phyloP scores from a whole-genome alignment of 2,113 vertebrate species.

The Trematomus loennbergii region DNA sequence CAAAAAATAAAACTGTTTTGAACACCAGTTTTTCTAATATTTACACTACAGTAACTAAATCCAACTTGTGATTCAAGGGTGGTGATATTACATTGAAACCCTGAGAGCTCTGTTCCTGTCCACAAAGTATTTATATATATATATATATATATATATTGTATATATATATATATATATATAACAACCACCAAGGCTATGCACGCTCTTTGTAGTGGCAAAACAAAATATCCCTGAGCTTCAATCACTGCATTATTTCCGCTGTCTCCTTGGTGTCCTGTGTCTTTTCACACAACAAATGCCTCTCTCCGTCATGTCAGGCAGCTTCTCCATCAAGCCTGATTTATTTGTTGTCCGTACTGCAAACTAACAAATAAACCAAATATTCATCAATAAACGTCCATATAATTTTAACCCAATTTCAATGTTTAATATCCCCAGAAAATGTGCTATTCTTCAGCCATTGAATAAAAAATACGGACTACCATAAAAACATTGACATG shows the following conservation, averaged over 20 bases:
- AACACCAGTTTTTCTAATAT: conserved; percentile 37
- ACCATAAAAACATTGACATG: conserved; percentile 43
- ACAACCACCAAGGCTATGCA: conserved; percentile 35
- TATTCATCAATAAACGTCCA: not conserved
- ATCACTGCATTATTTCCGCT: conserved; percentile 40
- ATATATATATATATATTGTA: conserved; percentile 50
- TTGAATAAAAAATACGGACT: conserved; percentile 31
- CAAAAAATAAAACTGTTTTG: conserved; percentile 20
- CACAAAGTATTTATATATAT: conserved; percentile 46
- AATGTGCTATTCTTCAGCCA: conserved; percentile 6
- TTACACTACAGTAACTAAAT: conserved; percentile 61
- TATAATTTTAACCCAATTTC: conserved; percentile 23
- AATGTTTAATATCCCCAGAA: conserved; percentile 23
- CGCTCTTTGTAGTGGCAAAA: conserved; percentile 63
- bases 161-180: conserved; percentile 54
- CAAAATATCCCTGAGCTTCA: conserved; percentile 67
- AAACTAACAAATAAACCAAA: conserved; percentile 20
- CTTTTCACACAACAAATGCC: conserved; percentile 34
- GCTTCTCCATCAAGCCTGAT: conserved; percentile 21
- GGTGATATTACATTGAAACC: conserved; percentile 43
- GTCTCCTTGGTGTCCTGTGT: conserved; percentile 18
- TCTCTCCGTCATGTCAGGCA: conserved; percentile 21
- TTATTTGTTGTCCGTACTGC: conserved; percentile 22
- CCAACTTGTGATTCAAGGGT: conserved; percentile 46
- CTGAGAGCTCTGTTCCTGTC: conserved; percentile 48